Evolutionary conservation across 2,888 invertebrate genomes (phyloP), one percentile per base, ranked within the genome.

Genomic region (Periphyllus acericola): DNA sequence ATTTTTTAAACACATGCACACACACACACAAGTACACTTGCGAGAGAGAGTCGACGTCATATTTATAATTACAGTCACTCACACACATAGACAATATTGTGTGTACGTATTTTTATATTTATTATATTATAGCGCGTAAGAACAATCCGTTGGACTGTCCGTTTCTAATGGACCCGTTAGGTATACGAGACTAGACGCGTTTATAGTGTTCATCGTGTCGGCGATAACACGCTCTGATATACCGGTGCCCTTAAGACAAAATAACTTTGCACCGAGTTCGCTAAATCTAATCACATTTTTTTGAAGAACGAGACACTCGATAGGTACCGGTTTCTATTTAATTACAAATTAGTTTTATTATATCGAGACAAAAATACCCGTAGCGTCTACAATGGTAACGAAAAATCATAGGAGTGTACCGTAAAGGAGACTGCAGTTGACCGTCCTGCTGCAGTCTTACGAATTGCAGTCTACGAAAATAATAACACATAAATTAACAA

Each of bases 221-320:
- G 46, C 46, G 84, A 76, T 76, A 76, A 84, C 68, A 32, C 66
- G 76, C 17, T 76, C 46, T 81, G 87, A 87, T 87, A 74, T 80
- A 87, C 80, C 40, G 25, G 40, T 87, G 87, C 87, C 87, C 87
- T 60, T 25, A 60, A 74, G 87, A 87, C 80, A 81, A 87, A 80
- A 79, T 86, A 79, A 86, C 79, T 86, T 87, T 55, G 80, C 80
- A 32, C 74, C 52, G 71, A 81, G 60, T 81, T 75, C 29, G 87
- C 74, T 79, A 71, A 79, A 84, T 68, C 66, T 75, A 83, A 83
- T 83, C 83, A 29, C 29, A 55, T 83, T 83, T 75, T 80, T 36
- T 40, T 25, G 60, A 21, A 60, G 60, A 60, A 19, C 3, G 60
- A 60, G 25, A 21, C 25, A 60, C 1, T 60, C 60, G 21, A 25